Percentiles rank a stretch among this genome's conserved stretches.
Conservation (phyloP, 2,113 vertebrate genomes). For the Pachypanchax playfairii region DNA sequence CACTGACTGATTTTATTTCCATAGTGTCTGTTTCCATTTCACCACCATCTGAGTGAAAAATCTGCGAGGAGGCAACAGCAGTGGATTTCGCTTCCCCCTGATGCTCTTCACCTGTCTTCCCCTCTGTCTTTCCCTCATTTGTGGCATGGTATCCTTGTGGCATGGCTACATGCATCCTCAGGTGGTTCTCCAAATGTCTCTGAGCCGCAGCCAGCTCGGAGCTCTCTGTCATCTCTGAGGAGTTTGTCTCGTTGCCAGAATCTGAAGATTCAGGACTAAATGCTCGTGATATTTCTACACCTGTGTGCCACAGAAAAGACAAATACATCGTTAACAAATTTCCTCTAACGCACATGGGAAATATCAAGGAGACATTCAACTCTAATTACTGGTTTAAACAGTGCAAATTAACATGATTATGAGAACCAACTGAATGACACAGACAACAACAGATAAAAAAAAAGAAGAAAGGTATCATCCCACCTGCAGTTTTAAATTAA, state of each 20-base stretch:
- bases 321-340: slow-evolving; percentile 82
- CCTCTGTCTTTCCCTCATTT: slow-evolving; percentile 88
- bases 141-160: slow-evolving; percentile 87
- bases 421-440: not conserved
- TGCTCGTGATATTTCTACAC: slow-evolving; percentile 96
- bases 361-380: slow-evolving; percentile 48
- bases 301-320: slow-evolving; percentile 91
- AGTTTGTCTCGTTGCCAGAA: slow-evolving; percentile 99
- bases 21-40: slow-evolving; percentile 99
- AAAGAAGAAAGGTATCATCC: not conserved
- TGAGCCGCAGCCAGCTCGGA: slow-evolving; percentile 93
- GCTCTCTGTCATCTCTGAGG: slow-evolving; percentile 99
- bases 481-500: not conserved
- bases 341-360: slow-evolving; percentile 72
- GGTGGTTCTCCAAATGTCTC: slow-evolving; percentile 89
- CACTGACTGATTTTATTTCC: slow-evolving; percentile 97
- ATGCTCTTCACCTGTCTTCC: slow-evolving; percentile 71
- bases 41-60: slow-evolving; percentile 90
- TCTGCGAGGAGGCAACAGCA: slow-evolving; percentile 89
- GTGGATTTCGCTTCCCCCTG: slow-evolving; percentile 85
- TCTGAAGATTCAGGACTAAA: slow-evolving; percentile 99
- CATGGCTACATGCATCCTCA: slow-evolving; percentile 88
- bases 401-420: slow-evolving; percentile 3
- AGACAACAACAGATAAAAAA: slow-evolving; percentile 7
- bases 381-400: slow-evolving; percentile 43